Evolutionary conservation across 2,888 invertebrate species (phyloP).

Genomic region (Caenorhabditis afra): DNA sequence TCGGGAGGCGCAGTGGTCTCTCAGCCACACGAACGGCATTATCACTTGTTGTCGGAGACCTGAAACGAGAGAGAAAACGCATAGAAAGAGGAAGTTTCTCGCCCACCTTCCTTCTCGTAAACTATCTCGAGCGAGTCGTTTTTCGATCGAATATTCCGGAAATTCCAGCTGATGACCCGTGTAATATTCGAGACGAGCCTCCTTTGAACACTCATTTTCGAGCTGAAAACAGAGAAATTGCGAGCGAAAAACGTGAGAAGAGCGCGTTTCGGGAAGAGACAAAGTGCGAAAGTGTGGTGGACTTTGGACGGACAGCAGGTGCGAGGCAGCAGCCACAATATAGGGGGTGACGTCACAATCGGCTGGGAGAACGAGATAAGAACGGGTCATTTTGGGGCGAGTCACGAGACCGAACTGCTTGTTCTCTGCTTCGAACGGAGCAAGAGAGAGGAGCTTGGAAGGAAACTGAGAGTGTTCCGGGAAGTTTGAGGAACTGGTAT

Average conservation of each 20-base stretch:
- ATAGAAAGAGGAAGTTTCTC: neutral
- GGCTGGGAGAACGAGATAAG: conserved; percentile 1
- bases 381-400: conserved; percentile 14
- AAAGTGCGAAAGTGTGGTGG: conserved; percentile 10
- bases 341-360: conserved; percentile 4
- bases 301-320: conserved; percentile 13
- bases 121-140: conserved; percentile 45
- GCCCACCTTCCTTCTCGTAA: conserved; percentile 20
- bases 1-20: conserved; percentile 74
- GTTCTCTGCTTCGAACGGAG: conserved; percentile 11
- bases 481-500: no score
- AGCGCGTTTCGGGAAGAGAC: conserved; percentile 4
- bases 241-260: neutral
- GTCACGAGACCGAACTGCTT: conserved; percentile 4
- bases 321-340: conserved; percentile 14
- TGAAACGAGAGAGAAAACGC: no score
- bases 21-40: conserved; percentile 77
- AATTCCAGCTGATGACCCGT: conserved; percentile 39
- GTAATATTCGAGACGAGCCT: conserved; percentile 18
- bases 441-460: no score
- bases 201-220: conserved; percentile 31
- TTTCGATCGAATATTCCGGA: conserved; percentile 25
- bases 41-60: conserved; percentile 43
- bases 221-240: neutral
- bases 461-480: no score